Conservation (phyloP, 2,888 invertebrate species). For the Torymus auratus region DNA sequence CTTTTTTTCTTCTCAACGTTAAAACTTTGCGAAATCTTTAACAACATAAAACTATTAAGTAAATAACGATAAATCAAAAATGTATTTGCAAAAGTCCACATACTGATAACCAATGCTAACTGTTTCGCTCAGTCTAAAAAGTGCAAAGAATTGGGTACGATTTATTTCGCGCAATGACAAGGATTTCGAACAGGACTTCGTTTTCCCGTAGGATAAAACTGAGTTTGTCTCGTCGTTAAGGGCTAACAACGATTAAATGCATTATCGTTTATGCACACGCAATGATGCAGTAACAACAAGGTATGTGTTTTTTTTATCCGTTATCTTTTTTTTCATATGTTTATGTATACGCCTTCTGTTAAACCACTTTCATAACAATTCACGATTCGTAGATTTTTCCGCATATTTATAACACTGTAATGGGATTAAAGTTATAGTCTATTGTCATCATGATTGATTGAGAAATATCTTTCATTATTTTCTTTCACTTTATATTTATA, state of each 20-base stretch:
- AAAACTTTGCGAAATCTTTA: neutral
- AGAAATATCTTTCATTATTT: conserved; percentile 62
- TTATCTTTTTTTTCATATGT: conserved; percentile 39
- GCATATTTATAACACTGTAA: conserved; percentile 64
- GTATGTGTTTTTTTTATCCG: conserved; percentile 60
- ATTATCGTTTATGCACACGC: conserved; percentile 65
- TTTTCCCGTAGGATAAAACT: conserved; percentile 50
- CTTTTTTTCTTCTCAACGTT: neutral
- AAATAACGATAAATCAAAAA: conserved; percentile 42
- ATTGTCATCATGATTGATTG: conserved; percentile 75
- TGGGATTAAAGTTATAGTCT: conserved; percentile 70
- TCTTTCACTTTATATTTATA: conserved; percentile 21
- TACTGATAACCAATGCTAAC: conserved; percentile 4
- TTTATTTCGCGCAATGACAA: conserved; percentile 16
- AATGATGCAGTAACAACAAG: conserved; percentile 66
- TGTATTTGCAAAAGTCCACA: conserved; percentile 21
- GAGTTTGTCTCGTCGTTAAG: conserved; percentile 40
- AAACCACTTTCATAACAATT: conserved; percentile 56
- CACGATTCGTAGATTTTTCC: conserved; percentile 59
- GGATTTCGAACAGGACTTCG: conserved; percentile 50
- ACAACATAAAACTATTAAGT: neutral
- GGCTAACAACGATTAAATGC: conserved; percentile 66
- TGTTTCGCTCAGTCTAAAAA: conserved; percentile 4
- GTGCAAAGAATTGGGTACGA: conserved; percentile 11
- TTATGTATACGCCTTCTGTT: conserved; percentile 16